These are phyloP conservation scores for Bruchidius siliquastri DNA, from an alignment of 2,888 invertebrate genomes.

Conservation along the genomic window DNA sequence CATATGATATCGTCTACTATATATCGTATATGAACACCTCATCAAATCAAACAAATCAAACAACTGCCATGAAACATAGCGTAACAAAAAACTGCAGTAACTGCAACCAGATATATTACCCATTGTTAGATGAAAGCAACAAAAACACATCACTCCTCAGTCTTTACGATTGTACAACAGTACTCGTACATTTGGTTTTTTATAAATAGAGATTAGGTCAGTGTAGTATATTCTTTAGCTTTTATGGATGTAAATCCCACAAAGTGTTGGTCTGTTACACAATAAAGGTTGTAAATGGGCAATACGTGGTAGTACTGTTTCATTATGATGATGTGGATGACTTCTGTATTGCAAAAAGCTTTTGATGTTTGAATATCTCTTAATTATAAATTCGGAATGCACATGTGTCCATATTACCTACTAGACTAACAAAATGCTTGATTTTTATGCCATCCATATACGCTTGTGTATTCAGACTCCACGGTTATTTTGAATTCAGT, in stretches of 20 bases:
- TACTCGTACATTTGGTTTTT: background rate
- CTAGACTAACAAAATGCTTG: too few relatives aligned
- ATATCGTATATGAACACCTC: background rate
- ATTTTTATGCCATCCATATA: too few relatives aligned
- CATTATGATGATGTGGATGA: background rate
- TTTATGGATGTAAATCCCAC: background rate
- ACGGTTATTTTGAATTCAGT: too few relatives aligned
- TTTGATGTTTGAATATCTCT: too few relatives aligned
- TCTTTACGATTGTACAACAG: background rate
- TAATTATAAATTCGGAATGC: too few relatives aligned
- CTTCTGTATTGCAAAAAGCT: background rate
- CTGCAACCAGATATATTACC: background rate
- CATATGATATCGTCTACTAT: background rate
- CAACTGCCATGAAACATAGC: background rate
- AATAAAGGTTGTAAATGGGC: background rate
- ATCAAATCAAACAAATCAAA: background rate
- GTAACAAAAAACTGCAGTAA: background rate
- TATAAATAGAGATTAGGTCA: background rate
- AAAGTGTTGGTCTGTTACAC: background rate
- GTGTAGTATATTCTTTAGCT: background rate
- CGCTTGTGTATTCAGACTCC: too few relatives aligned
- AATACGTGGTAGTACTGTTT: background rate
- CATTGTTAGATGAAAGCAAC: background rate
- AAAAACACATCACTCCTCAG: background rate
- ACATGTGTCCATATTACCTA: too few relatives aligned